A percentile compares a stretch with the other conserved stretches of the same genome.
phyloP scores from a whole-genome alignment of 2,888 invertebrate species.

The Idaea straminata region DNA sequence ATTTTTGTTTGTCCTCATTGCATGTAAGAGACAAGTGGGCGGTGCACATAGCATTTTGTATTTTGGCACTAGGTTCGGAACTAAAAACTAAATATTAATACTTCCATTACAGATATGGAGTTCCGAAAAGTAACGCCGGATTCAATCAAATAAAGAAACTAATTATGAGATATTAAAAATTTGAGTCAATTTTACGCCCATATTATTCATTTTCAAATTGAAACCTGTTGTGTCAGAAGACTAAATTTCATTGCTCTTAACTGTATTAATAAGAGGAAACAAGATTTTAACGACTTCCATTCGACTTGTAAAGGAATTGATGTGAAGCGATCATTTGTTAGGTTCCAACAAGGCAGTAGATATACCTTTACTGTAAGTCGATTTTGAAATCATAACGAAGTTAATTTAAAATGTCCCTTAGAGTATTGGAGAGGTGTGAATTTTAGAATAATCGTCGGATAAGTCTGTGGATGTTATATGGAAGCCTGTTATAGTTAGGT shows the following conservation, averaged over 20 bases:
- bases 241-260: conserved; percentile 16
- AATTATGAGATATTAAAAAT: conserved; percentile 13
- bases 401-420: neutral
- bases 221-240: neutral
- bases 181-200: neutral
- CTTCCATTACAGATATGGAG: too few relatives aligned
- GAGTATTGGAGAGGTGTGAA: neutral
- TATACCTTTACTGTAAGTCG: neutral
- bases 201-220: neutral
- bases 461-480: neutral
- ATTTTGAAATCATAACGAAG: neutral
- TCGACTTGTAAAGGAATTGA: conserved; percentile 63
- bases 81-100: too few relatives aligned
- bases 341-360: conserved; percentile 32
- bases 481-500: neutral
- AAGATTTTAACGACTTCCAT: conserved; percentile 68
- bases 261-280: conserved; percentile 72
- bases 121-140: too few relatives aligned
- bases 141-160: conserved; percentile 10
- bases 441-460: neutral
- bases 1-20: too few relatives aligned
- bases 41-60: too few relatives aligned
- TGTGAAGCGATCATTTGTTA: conserved; percentile 60
- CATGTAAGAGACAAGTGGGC: too few relatives aligned
- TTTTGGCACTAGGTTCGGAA: too few relatives aligned